Percentiles rank a stretch among this genome's conserved stretches.
These are phyloP conservation scores for Manduca sexta DNA, from an alignment of 1,140 invertebrate species.

Conservation along the genomic window DNA sequence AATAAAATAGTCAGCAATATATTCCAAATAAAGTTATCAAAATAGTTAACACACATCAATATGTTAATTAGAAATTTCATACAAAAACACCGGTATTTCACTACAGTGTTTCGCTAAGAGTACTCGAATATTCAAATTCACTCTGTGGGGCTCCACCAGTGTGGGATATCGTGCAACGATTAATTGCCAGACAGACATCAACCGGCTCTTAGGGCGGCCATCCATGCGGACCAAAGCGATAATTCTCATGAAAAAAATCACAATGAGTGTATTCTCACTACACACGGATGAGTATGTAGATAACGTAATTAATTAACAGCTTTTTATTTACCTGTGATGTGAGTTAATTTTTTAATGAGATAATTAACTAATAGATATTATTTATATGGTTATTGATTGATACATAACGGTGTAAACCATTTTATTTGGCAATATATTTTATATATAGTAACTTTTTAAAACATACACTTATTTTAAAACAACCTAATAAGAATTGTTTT, in stretches of 20 bases:
- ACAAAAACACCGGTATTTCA: neutral
- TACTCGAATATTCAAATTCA: constrained; percentile 30
- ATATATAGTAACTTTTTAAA: too few relatives aligned
- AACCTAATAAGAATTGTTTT: too few relatives aligned
- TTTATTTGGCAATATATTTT: too few relatives aligned
- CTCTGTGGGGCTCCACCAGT: constrained; percentile 30
- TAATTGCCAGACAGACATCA: constrained; percentile 54
- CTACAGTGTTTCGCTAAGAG: constrained; percentile 5
- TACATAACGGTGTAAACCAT: too few relatives aligned
- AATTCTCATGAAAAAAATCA: constrained; percentile 16
- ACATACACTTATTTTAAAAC: too few relatives aligned
- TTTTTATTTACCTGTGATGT: neutral
- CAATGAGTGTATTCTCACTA: constrained; percentile 6
- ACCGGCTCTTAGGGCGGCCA: constrained; percentile 18
- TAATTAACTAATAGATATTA: too few relatives aligned
- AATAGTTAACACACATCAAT: too few relatives aligned
- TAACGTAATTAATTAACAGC: constrained; percentile 11
- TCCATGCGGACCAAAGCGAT: constrained; percentile 38
- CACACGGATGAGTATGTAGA: constrained; percentile 9
- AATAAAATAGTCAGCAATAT: too few relatives aligned
- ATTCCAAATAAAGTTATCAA: too few relatives aligned
- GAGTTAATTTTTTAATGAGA: too few relatives aligned
- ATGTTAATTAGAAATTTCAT: too few relatives aligned
- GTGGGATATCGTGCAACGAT: constrained; percentile 61
- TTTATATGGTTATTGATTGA: too few relatives aligned